phyloP scores from a whole-genome alignment of 2,113 vertebrate genomes.

The Excalfactoria chinensis region DNA sequence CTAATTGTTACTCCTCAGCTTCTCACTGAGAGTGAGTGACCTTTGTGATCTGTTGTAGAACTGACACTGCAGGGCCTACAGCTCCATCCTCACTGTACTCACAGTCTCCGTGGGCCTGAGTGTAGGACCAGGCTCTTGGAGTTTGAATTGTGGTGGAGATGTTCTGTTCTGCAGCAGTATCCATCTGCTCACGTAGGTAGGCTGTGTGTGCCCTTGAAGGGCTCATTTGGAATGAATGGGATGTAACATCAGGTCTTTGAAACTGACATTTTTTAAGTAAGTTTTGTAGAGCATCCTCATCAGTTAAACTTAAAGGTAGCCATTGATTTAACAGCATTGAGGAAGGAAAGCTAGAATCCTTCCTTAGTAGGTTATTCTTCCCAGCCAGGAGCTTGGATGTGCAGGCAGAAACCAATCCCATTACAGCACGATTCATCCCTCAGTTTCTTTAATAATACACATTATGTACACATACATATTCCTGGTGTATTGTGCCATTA shows the following conservation, averaged over 20 bases:
- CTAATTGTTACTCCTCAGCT: background rate
- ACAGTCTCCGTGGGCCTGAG: rapidly evolving
- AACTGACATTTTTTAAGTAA: background rate
- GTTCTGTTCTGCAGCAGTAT: background rate
- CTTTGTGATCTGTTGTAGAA: background rate
- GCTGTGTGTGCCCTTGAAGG: background rate
- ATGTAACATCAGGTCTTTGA: background rate
- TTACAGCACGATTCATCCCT: background rate
- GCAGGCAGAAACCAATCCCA: background rate
- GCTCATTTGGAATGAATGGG: background rate
- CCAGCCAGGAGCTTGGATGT: background rate
- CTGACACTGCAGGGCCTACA: background rate
- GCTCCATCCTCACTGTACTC: background rate
- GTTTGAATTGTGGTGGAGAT: background rate
- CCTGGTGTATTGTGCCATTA: background rate
- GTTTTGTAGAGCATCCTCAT: background rate
- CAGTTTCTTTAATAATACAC: background rate
- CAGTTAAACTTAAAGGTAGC: background rate
- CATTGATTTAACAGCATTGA: background rate
- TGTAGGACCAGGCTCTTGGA: background rate
- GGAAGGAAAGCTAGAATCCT: background rate
- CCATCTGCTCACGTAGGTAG: background rate
- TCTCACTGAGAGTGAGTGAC: background rate
- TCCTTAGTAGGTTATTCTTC: background rate
- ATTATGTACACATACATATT: background rate